Evolutionary conservation across 2,113 vertebrate genomes (phyloP), one percentile per base, ranked within the genome.

Genomic region (Callorhinus ursinus): DNA sequence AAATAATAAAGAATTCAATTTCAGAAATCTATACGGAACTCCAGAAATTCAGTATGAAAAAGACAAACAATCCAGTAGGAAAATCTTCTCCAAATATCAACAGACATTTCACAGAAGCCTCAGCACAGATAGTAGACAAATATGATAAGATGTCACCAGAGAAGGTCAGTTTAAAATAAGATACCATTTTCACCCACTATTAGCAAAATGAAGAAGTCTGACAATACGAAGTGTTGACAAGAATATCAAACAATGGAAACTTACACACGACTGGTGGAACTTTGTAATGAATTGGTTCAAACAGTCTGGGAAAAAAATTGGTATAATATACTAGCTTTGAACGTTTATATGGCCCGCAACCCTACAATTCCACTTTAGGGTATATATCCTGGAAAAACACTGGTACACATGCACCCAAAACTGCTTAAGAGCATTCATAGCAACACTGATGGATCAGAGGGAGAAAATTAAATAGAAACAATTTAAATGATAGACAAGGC

Each of bases 151-250:
- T 76, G 77, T 42, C 31, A 79, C 63, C 86, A 86, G n/a, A 85
- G 82, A 96, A 88, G 51, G 21, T 65, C 19, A 59, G n/a, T 51
- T 83, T 74, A 84, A 80, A 93, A 90, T 26, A 90, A 74, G 55
- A 74, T 65, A 31, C 1, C 6, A 33, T 92, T 94, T 94, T 83
- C 0, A 76, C 13, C 53, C 11, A 71, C 5, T 53, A 33, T 92
- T 53, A 94, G 49, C 61, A 87, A 96, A 93, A 89, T 71, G 16
- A 89, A 79, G 63, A 93, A 49, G 21, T 57, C 46, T 93, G 88
- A 59, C n/a, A 82, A 77, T 49, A 24, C 16, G 39, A 49, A 65
- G 42, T 81, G 28, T 36, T 79, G 15, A 26, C 28, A 61, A 57
- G 77, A 96, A 61, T 65, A 79, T 93, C 53, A 80, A 77, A 26